These are phyloP conservation scores for Pomacea maculata DNA, from an alignment of 1,140 invertebrate genomes.

Conservation along the genomic window DNA sequence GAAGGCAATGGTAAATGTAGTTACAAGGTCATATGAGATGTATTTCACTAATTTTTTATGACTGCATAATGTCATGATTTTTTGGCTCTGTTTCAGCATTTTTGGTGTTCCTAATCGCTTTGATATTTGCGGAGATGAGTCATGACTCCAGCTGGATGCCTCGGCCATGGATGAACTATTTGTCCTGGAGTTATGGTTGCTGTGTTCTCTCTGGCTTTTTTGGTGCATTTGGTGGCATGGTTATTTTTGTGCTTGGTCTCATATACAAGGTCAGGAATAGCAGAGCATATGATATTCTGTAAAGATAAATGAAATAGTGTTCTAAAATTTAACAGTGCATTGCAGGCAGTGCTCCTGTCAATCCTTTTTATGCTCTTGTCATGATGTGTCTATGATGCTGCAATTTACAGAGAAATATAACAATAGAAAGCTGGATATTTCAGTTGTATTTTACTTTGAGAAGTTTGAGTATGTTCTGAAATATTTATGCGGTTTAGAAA, in stretches of 20 bases:
- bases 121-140: constrained; percentile 89
- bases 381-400: no score
- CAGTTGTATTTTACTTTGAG: no score
- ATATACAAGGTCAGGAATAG: constrained; percentile 37
- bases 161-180: constrained; percentile 94
- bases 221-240: constrained; percentile 56
- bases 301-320: no score
- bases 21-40: no score
- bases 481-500: no score
- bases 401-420: no score
- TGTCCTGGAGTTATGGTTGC: constrained; percentile 94
- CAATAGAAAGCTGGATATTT: no score
- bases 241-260: constrained; percentile 50
- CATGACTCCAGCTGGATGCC: constrained; percentile 91
- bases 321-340: no score
- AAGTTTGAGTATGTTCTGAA: no score
- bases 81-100: constrained; percentile 40
- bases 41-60: background rate
- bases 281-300: background rate
- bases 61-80: constrained; percentile 3
- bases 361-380: no score
- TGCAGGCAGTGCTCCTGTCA: no score
- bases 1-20: background rate
- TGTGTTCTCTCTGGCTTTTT: constrained; percentile 89
- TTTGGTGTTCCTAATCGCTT: constrained; percentile 73